Evolutionary conservation across 2,888 invertebrate genomes (phyloP).

Genomic region (Blastobasis adustella): DNA sequence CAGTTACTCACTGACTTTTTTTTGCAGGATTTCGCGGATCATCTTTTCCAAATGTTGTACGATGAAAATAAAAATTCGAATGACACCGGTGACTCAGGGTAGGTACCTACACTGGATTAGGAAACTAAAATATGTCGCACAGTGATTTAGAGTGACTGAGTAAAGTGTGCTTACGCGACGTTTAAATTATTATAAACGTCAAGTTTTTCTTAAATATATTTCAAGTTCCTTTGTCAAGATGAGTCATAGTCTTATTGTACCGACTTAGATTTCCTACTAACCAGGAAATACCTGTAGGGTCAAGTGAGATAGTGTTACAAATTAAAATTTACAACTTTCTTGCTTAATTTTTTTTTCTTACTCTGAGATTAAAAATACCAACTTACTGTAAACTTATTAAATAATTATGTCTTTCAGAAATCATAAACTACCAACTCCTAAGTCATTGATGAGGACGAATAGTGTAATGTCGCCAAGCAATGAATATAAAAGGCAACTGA

Average conservation of each 20-base stretch:
- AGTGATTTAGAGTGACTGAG: too few relatives aligned
- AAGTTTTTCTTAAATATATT: too few relatives aligned
- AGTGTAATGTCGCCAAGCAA: constrained; percentile 69
- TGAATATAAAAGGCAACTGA: constrained; percentile 75
- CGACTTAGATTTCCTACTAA: too few relatives aligned
- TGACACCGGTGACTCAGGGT: constrained; percentile 18
- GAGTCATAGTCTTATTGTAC: too few relatives aligned
- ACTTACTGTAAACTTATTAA: constrained; percentile 6
- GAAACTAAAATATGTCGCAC: too few relatives aligned
- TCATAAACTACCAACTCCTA: constrained; percentile 84
- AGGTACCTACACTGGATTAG: neutral
- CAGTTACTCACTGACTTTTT: neutral
- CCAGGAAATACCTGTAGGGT: too few relatives aligned
- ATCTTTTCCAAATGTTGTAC: constrained; percentile 53
- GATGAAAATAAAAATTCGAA: constrained; percentile 39
- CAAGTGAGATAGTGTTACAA: too few relatives aligned
- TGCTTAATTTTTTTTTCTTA: neutral
- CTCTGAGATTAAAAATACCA: neutral
- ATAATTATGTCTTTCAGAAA: constrained; percentile 62
- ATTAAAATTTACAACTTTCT: neutral
- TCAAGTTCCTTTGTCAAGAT: too few relatives aligned
- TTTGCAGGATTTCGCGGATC: constrained; percentile 56
- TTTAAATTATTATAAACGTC: too few relatives aligned
- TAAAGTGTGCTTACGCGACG: too few relatives aligned
- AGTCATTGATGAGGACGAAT: constrained; percentile 91